Base-by-base conservation (phyloP, 1,140 invertebrate genomes). In the Achroia grisella region DNA sequence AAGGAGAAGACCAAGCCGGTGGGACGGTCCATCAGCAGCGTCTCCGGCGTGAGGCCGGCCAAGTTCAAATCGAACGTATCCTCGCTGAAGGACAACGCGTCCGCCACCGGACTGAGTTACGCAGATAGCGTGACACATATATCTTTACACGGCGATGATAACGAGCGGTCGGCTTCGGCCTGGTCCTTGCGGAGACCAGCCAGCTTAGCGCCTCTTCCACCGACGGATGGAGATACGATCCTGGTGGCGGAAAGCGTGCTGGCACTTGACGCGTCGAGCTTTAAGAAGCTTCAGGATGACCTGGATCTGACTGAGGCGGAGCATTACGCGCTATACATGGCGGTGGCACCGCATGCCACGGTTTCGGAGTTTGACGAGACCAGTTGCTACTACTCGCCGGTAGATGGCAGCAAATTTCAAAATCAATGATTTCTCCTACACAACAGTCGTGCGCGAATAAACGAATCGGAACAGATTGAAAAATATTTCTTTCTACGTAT, bases 351-450 rank as follows among this genome's bases (percentile, higher is more conserved):
- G 8, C 91, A 91, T 70, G 94, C 94, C 2, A 95, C 93, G 0
- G 90, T 89, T 10, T 95, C 93, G 6, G 94, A 96, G 68, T 95
- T 95, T 66, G 94, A 95, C 63, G 94, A 96, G 66, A 90, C 92
- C 66, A 95, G 93, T 14, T 93, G 92, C 73, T 95, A 94, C 73
- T 95, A 95, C 71, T 93, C 93, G 29, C 91, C 93, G 1, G 91
- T 95, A 8, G 93, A 95, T 71, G 93, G 90, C 11, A 90, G 91
- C 23, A 92, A 92, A 73, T 82, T 80, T 58, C 74, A 81, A 34
- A 89, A 90, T 30, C 17, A 23, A 23, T 23, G 17, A 23, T 23
- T 6, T 2, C 17, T 23, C 17, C 2, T 3, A 6, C 17, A 3
- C 34, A 52, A 46, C 15, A 48, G 12, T 48, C 6, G 2, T 6